Conservation (phyloP, 2,797 vertebrate species). For the Clarias fuscus region DNA sequence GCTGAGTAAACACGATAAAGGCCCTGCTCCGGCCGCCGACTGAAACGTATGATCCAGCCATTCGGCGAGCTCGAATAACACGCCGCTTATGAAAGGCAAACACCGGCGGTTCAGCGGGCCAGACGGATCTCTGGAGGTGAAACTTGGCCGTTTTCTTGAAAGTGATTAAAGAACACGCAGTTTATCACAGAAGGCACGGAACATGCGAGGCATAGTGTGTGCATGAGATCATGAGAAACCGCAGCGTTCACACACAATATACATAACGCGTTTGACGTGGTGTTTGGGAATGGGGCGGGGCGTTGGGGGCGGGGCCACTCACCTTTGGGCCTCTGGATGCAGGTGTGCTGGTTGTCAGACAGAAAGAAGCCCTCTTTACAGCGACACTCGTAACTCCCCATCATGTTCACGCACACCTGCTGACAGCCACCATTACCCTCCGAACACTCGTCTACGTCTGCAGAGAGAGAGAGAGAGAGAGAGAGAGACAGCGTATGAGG, state of each 20-base stretch:
- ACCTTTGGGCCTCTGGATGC: conserved; percentile 98
- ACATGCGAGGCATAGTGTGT: neutral
- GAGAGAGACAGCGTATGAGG: neutral
- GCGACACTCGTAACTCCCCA: conserved; percentile 98
- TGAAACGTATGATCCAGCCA: conserved; percentile 67
- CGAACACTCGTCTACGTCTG: conserved; percentile 92
- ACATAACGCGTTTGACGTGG: neutral
- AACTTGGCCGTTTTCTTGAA: conserved; percentile 37
- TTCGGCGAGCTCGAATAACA: conserved; percentile 70
- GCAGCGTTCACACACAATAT: neutral
- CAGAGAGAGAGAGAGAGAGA: neutral
- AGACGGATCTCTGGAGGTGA: conserved; percentile 67
- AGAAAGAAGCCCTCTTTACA: conserved; percentile 97
- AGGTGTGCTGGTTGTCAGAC: conserved; percentile 99
- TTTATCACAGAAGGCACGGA: conserved; percentile 1
- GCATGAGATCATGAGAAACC: neutral
- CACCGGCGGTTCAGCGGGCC: conserved; percentile 72
- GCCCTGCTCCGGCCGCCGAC: conserved; percentile 40
- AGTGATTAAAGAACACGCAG: neutral
- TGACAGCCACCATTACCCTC: conserved; percentile 97
- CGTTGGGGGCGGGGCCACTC: conserved; percentile 21
- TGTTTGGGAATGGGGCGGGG: neutral
- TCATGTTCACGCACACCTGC: conserved; percentile 98
- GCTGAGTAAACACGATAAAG: conserved; percentile 40
- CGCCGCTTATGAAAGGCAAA: conserved; percentile 76